A percentile compares a stretch with the other conserved stretches of the same genome.
Evolutionary conservation across 2,888 invertebrate genomes (phyloP).

Genomic region (Epistrophella euchroma): DNA sequence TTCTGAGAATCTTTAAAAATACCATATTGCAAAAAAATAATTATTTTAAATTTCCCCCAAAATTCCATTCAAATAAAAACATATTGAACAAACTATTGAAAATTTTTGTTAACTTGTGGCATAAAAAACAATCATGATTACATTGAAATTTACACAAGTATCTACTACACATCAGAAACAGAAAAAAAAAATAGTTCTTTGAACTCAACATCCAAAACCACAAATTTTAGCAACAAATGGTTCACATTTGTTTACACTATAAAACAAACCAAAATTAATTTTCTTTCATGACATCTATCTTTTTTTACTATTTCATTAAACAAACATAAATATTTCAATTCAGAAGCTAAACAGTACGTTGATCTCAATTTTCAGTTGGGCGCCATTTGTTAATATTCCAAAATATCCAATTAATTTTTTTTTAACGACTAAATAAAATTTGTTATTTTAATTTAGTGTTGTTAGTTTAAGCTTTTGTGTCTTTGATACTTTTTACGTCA

Average conservation of each 20-base stretch:
- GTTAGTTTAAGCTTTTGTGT: conserved; percentile 17
- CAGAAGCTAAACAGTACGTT: neutral
- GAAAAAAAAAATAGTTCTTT: neutral
- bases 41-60: neutral
- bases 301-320: neutral
- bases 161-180: neutral
- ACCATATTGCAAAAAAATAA: neutral
- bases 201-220: neutral
- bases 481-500: conserved; percentile 2
- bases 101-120: neutral
- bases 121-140: neutral
- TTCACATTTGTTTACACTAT: neutral
- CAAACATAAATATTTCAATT: conserved; percentile 15
- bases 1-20: neutral
- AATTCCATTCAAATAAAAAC: conserved; percentile 4
- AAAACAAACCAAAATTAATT: conserved; percentile 7
- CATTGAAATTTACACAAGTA: neutral
- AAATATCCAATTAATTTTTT: neutral
- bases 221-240: conserved; percentile 12
- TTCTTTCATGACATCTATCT: conserved; percentile 19
- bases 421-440: conserved; percentile 18
- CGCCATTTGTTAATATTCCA: neutral
- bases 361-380: conserved; percentile 1
- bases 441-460: conserved; percentile 20
- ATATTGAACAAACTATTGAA: conserved; percentile 4